These are phyloP conservation scores for Caradrina clavipalpis DNA, from an alignment of 2,888 invertebrate species.

Conservation along the genomic window DNA sequence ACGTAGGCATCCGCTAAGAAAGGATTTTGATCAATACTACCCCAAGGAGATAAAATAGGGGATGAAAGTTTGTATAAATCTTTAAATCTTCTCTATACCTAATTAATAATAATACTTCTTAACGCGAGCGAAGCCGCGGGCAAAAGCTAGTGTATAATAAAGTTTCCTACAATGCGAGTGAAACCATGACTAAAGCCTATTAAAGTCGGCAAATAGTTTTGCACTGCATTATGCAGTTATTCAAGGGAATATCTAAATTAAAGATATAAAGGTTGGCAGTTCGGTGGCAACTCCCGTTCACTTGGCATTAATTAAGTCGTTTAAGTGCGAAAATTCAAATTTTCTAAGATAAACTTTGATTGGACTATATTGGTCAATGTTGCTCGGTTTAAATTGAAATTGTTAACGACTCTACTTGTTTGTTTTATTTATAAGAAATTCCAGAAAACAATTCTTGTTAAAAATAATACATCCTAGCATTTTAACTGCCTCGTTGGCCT, in stretches of 20 bases:
- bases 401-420: background rate
- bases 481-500: no score
- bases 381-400: constrained; percentile 29
- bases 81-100: no score
- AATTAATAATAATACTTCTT: no score
- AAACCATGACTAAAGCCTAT: background rate
- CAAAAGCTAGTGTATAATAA: no score
- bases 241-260: constrained; percentile 50
- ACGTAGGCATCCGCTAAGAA: no score
- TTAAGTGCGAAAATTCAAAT: constrained; percentile 55
- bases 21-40: no score
- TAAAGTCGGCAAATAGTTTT: constrained; percentile 18
- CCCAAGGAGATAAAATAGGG: no score
- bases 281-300: constrained; percentile 22
- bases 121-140: no score
- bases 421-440: background rate
- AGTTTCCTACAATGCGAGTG: background rate
- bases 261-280: constrained; percentile 21
- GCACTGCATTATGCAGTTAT: constrained; percentile 21
- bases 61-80: no score
- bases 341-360: constrained; percentile 33
- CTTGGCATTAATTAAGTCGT: constrained; percentile 47
- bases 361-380: constrained; percentile 37
- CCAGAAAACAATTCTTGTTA: background rate
- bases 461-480: no score